Evolutionary conservation across 2,797 vertebrate species (phyloP).

Genomic region (Lagodon rhomboides): DNA sequence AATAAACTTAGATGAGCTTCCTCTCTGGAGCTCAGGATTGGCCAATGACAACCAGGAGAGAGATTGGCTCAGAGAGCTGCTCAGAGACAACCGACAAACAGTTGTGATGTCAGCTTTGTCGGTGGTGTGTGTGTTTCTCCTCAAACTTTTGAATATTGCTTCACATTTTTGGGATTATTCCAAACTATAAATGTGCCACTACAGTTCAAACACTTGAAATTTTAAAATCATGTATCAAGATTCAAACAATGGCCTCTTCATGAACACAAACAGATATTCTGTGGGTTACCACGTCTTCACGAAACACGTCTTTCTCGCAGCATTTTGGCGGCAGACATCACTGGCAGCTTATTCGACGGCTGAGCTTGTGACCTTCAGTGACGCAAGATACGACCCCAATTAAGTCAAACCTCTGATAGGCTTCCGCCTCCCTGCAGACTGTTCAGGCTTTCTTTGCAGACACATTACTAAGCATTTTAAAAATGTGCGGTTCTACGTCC

Average conservation of each 20-base stretch:
- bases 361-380: constrained; percentile 44
- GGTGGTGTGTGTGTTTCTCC: background rate
- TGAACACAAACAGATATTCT: background rate
- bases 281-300: background rate
- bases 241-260: too few relatives aligned
- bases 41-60: constrained; percentile 22
- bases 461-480: background rate
- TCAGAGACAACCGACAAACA: background rate
- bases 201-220: background rate
- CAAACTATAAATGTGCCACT: background rate
- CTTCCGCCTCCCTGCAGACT: constrained; percentile 19
- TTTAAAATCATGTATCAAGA: background rate
- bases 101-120: constrained; percentile 1
- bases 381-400: constrained; percentile 50
- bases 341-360: background rate
- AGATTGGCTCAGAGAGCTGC: background rate
- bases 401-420: constrained; percentile 58
- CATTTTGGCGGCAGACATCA: background rate
- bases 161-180: background rate
- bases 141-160: background rate
- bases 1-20: constrained; percentile 56
- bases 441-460: constrained; percentile 1
- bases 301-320: background rate
- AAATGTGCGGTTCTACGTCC: background rate
- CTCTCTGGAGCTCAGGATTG: constrained; percentile 23